Percentiles rank a stretch among this genome's conserved stretches.
These are phyloP conservation scores for Nephila pilipes DNA, from an alignment of 1,140 invertebrate genomes.

Conservation along the genomic window DNA sequence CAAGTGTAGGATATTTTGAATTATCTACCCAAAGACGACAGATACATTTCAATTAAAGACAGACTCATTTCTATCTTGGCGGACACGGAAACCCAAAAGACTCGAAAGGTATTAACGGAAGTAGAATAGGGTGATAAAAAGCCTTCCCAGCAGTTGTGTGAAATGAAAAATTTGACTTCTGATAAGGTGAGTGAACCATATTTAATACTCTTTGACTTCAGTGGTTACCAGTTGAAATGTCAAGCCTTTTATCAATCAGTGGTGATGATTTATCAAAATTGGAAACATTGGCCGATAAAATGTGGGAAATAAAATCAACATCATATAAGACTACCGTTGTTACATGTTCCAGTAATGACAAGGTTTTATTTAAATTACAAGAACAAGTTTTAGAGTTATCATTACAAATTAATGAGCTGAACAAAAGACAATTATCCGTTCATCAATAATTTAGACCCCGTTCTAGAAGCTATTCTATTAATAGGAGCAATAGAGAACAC, in stretches of 20 bases:
- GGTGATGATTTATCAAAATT: too few species aligned
- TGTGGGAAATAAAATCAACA: too few species aligned
- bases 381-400: too few species aligned
- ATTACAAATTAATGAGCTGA: too few species aligned
- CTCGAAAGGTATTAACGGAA: not conserved
- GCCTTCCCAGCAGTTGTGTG: not conserved
- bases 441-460: too few species aligned
- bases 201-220: not conserved
- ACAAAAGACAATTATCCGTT: too few species aligned
- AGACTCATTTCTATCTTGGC: not conserved
- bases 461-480: too few species aligned
- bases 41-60: not conserved
- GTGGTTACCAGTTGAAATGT: not conserved
- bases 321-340: too few species aligned
- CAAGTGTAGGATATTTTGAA: not conserved
- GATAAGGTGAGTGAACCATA: not conserved
- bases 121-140: constrained; percentile 15
- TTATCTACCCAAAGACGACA: not conserved
- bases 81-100: not conserved
- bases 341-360: too few species aligned
- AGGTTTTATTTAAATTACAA: too few species aligned
- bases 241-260: not conserved
- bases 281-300: too few species aligned
- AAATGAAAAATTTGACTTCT: constrained; percentile 22
- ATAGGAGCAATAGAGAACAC: too few species aligned